A percentile compares a stretch with the other conserved stretches of the same genome.
Conservation (phyloP, 1,140 invertebrate genomes). For the Babylonia areolata region DNA sequence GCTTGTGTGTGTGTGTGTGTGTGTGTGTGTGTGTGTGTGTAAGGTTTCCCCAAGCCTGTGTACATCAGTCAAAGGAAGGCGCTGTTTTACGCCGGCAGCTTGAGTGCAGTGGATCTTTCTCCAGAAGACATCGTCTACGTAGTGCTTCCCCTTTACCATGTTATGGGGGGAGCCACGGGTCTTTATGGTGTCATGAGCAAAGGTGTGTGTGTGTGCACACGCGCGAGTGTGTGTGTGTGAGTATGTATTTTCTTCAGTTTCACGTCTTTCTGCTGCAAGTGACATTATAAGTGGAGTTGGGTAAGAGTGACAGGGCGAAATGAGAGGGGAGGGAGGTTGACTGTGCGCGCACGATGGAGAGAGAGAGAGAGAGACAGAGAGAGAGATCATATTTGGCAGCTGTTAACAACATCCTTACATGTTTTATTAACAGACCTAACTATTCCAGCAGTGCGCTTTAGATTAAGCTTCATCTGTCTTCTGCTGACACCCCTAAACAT, state of each 20-base stretch:
- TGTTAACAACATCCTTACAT: too few relatives aligned
- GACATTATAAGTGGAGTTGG: not conserved
- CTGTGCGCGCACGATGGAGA: too few relatives aligned
- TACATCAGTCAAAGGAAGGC: conserved; percentile 54
- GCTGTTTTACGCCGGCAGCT: conserved; percentile 43
- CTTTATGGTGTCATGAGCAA: conserved; percentile 43
- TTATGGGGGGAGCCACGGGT: conserved; percentile 59
- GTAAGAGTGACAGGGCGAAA: not conserved
- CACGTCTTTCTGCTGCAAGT: too few relatives aligned
- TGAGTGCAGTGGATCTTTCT: conserved; percentile 46
- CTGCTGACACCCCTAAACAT: too few relatives aligned
- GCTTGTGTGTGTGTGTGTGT: not conserved
- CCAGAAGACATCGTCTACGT: conserved; percentile 63
- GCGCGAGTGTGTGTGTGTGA: not conserved
- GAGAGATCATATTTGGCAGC: too few relatives aligned
- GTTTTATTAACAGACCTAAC: too few relatives aligned
- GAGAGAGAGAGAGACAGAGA: not conserved
- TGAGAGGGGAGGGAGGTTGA: too few relatives aligned
- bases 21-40: not conserved
- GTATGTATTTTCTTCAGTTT: not conserved
- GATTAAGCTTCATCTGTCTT: too few relatives aligned
- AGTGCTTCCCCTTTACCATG: conserved; percentile 67
- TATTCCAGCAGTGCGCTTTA: too few relatives aligned
- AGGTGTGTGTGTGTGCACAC: not conserved
- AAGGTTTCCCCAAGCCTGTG: conserved; percentile 65